phyloP scores from a whole-genome alignment of 2,888 invertebrate genomes.

The Nymphalis urticae region DNA sequence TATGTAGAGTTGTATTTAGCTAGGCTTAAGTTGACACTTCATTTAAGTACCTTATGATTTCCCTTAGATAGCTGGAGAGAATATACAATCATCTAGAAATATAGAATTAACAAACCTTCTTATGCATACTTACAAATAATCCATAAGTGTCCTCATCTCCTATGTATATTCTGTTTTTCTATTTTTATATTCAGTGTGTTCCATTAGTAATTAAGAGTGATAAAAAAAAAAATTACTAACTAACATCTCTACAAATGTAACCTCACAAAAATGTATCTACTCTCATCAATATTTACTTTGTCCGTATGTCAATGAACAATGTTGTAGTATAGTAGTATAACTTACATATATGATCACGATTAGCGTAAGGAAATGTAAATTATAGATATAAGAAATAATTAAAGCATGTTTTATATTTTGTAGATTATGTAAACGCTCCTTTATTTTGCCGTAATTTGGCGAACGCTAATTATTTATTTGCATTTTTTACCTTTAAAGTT shows the following conservation, averaged over 20 bases:
- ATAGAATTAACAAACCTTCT: conserved; percentile 21
- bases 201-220: conserved; percentile 20
- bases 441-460: conserved; percentile 68
- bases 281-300: conserved; percentile 29
- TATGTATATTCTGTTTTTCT: conserved; percentile 25
- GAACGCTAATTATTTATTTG: conserved; percentile 80
- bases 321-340: conserved; percentile 64
- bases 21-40: conserved; percentile 68
- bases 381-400: conserved; percentile 71
- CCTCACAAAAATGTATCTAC: conserved; percentile 18
- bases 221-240: conserved; percentile 14
- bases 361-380: conserved; percentile 72
- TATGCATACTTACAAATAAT: conserved; percentile 6
- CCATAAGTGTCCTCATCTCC: conserved; percentile 7
- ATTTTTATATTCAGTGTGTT: conserved; percentile 29
- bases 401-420: conserved; percentile 80
- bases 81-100: conserved; percentile 19
- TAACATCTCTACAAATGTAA: conserved; percentile 7
- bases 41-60: conserved; percentile 52
- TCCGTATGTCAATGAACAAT: conserved; percentile 45
- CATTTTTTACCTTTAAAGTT: conserved; percentile 72
- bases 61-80: conserved; percentile 29
- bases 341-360: conserved; percentile 69
- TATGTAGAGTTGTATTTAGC: conserved; percentile 70
- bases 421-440: conserved; percentile 74